phyloP scores from a whole-genome alignment of 2,113 vertebrate genomes.

The Sapajus apella region DNA sequence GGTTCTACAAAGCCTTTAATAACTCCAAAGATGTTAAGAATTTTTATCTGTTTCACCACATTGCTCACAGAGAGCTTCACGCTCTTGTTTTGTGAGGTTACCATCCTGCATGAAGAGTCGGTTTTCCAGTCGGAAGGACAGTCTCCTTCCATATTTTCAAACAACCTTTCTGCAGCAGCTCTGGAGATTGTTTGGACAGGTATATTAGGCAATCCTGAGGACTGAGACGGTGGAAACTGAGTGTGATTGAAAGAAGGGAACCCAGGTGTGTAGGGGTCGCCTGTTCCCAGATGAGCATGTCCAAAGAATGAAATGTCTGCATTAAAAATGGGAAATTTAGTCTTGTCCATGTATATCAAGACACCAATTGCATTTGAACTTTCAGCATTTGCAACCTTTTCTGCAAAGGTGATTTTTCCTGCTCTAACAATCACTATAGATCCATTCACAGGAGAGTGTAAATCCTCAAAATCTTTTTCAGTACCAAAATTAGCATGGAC shows the following conservation, averaged over 20 bases:
- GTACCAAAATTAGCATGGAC: constrained; percentile 90
- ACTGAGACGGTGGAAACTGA: constrained; percentile 92
- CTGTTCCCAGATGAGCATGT: constrained; percentile 95
- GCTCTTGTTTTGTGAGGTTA: accelerated
- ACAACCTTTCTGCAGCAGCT: constrained; percentile 75
- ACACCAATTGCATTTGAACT: constrained; percentile 88
- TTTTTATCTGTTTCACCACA: constrained; percentile 86
- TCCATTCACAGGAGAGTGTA: constrained; percentile 79
- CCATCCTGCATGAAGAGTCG: constrained; percentile 69
- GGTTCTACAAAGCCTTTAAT: constrained; percentile 93
- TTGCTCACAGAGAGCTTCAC: constrained; percentile 90
- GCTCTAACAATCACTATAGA: constrained; percentile 89
- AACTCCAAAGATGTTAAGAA: constrained; percentile 93
- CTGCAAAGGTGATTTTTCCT: constrained; percentile 90
- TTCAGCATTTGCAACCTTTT: constrained; percentile 95
- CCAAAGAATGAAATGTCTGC: constrained; percentile 83
- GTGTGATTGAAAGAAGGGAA: constrained; percentile 98
- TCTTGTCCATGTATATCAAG: constrained; percentile 89
- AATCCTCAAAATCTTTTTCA: constrained; percentile 83
- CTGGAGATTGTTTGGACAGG: constrained; percentile 91
- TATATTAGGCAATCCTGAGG: constrained; percentile 93
- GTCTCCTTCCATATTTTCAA: constrained; percentile 79
- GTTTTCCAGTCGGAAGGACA: constrained; percentile 53
- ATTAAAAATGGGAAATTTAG: constrained; percentile 36
- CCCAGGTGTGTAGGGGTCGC: constrained; percentile 96